Percentiles rank a stretch among this genome's conserved stretches.
Evolutionary conservation across 2,113 vertebrate genomes (phyloP).

Genomic region (Candoia aspera): DNA sequence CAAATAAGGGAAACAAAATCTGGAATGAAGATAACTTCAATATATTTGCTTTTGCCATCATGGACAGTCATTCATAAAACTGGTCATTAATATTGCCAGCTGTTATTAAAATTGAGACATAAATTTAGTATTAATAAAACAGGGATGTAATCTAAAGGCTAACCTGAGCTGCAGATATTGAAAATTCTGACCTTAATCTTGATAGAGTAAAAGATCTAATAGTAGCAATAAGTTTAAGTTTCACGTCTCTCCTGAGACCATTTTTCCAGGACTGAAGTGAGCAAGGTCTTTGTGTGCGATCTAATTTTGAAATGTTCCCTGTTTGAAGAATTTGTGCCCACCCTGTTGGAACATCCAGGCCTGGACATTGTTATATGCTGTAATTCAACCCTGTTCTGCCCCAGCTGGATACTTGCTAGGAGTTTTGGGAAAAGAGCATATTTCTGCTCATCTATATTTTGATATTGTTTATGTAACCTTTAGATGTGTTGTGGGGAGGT

Average conservation of each 20-base stretch:
- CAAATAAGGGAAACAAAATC: neutral
- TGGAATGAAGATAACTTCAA: neutral
- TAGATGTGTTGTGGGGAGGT: neutral
- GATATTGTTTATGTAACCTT: neutral
- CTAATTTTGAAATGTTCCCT: neutral
- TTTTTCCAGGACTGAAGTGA: neutral
- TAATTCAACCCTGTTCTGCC: conserved; percentile 20
- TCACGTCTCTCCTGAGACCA: neutral
- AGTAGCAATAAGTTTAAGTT: conserved; percentile 11
- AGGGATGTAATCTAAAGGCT: neutral
- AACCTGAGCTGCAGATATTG: neutral
- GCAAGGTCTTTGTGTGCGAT: neutral
- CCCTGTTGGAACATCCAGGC: conserved; percentile 16
- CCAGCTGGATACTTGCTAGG: conserved; percentile 3
- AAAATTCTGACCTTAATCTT: conserved; percentile 29
- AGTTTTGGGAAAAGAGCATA: neutral
- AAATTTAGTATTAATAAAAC: conserved; percentile 4
- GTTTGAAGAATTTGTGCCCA: conserved; percentile 9
- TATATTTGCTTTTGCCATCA: neutral
- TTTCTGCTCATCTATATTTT: neutral
- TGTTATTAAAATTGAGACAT: neutral
- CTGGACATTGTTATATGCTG: conserved; percentile 7
- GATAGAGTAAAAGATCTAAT: neutral
- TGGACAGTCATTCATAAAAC: neutral
- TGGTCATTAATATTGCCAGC: neutral